Conservation (phyloP, 2,888 invertebrate genomes). For the Catocala fraxini region DNA sequence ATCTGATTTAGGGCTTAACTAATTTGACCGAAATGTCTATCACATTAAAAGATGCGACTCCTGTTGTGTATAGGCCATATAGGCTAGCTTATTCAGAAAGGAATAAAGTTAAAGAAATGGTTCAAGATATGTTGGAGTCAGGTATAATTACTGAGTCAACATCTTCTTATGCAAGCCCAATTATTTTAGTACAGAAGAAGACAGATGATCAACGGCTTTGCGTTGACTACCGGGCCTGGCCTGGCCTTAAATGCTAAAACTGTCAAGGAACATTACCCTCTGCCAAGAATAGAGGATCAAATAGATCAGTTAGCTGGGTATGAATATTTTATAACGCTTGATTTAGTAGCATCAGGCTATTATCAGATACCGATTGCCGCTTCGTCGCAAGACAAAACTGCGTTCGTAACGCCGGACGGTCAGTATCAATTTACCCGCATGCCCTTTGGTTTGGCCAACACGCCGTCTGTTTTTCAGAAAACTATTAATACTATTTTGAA, state of each 20-base stretch:
- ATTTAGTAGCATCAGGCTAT: conserved; percentile 9
- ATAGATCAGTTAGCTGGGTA: conserved; percentile 1
- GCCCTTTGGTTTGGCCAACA: conserved; percentile 11
- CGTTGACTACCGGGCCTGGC: conserved; percentile 5
- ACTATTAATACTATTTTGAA: conserved; percentile 10
- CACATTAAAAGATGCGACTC: conserved; percentile 1
- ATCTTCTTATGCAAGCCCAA: conserved; percentile 8
- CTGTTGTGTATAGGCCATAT: conserved; percentile 14
- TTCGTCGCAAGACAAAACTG: not conserved
- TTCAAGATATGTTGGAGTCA: conserved; percentile 1
- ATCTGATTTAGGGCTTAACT: conserved; percentile 11
- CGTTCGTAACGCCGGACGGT: conserved; percentile 11
- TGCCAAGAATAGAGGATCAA: conserved; percentile 5
- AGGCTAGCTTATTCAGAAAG: conserved; percentile 9
- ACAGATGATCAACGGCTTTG: conserved; percentile 5
- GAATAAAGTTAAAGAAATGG: not conserved
- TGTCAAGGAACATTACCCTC: conserved; percentile 8
- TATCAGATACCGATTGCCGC: conserved; percentile 4
- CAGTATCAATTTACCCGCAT: conserved; percentile 10
- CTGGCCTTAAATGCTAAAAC: not conserved
- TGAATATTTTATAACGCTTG: not conserved
- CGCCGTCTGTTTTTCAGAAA: conserved; percentile 8
- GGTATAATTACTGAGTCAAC: conserved; percentile 8
- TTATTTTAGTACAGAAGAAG: conserved; percentile 8
- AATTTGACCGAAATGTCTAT: conserved; percentile 8